A percentile compares a stretch with the other conserved stretches of the same genome.
These are phyloP conservation scores for Noctua fimbriata DNA, from an alignment of 2,888 invertebrate genomes.

Conservation along the genomic window DNA sequence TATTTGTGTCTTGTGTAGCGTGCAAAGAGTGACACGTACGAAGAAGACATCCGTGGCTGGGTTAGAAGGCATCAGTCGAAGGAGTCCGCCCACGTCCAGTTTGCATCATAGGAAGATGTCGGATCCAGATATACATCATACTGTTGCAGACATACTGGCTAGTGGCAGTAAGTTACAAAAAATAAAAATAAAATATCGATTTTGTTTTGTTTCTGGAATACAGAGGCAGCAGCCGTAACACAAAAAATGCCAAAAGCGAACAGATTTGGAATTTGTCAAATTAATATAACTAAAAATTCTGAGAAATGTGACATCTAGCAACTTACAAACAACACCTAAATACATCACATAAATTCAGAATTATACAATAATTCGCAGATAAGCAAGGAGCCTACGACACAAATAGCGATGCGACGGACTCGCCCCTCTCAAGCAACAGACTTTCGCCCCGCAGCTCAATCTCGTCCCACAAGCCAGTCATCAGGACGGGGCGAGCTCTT, in stretches of 20 bases:
- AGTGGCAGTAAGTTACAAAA: constrained; percentile 76
- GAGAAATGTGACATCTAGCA: background rate
- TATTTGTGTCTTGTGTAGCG: constrained; percentile 72
- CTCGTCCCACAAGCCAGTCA: constrained; percentile 88
- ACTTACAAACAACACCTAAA: background rate
- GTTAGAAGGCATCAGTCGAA: constrained; percentile 90
- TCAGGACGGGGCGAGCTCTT: constrained; percentile 95
- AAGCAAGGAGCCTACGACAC: constrained; percentile 79
- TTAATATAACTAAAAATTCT: background rate
- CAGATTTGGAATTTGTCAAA: background rate
- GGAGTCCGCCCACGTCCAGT: constrained; percentile 90
- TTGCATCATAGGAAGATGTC: constrained; percentile 95
- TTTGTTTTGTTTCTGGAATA: background rate
- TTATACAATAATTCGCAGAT: constrained; percentile 64
- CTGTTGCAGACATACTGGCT: constrained; percentile 90
- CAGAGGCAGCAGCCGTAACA: background rate
- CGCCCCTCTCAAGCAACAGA: constrained; percentile 78
- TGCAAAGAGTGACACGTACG: constrained; percentile 92
- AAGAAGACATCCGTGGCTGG: constrained; percentile 95
- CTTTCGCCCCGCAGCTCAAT: constrained; percentile 84
- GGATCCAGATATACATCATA: constrained; percentile 96
- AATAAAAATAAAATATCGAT: background rate
- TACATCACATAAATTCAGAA: background rate
- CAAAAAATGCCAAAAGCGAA: background rate
- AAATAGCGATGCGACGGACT: constrained; percentile 82